Evolutionary conservation across 2,888 invertebrate species (phyloP).

Genomic region (Kryphioiulus occultus): DNA sequence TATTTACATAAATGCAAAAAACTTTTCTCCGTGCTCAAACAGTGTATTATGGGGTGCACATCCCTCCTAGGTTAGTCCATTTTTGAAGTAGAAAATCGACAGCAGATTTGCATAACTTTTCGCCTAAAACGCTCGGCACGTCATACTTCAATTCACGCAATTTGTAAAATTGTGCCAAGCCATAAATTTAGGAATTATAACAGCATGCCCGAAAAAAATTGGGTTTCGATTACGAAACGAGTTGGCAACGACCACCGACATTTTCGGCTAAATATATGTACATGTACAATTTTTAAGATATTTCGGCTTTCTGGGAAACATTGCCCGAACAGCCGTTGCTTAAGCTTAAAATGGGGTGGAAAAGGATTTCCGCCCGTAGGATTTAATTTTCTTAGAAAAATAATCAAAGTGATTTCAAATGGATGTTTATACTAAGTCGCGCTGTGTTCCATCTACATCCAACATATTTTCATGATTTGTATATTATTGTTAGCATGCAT

Average conservation of each 20-base stretch:
- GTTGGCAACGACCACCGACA: too few relatives aligned
- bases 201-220: not conserved
- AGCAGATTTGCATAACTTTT: not conserved
- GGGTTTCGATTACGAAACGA: not conserved
- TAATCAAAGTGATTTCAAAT: not conserved
- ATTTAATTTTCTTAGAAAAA: conserved; percentile 18
- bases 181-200: not conserved
- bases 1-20: not conserved
- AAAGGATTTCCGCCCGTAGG: not conserved
- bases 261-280: too few relatives aligned
- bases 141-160: not conserved
- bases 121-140: not conserved
- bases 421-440: not conserved
- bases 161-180: not conserved
- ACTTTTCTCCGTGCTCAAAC: not conserved
- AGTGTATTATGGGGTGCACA: too few relatives aligned
- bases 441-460: not conserved
- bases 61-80: too few relatives aligned
- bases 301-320: not conserved
- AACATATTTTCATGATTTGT: not conserved
- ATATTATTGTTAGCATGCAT: not conserved
- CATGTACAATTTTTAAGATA: too few relatives aligned
- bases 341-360: not conserved
- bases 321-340: not conserved
- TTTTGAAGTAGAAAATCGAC: not conserved